Percentiles rank a stretch among this genome's conserved stretches.
These are phyloP conservation scores for Mustela lutreola DNA, from an alignment of 2,113 vertebrate species.

Conservation along the genomic window DNA sequence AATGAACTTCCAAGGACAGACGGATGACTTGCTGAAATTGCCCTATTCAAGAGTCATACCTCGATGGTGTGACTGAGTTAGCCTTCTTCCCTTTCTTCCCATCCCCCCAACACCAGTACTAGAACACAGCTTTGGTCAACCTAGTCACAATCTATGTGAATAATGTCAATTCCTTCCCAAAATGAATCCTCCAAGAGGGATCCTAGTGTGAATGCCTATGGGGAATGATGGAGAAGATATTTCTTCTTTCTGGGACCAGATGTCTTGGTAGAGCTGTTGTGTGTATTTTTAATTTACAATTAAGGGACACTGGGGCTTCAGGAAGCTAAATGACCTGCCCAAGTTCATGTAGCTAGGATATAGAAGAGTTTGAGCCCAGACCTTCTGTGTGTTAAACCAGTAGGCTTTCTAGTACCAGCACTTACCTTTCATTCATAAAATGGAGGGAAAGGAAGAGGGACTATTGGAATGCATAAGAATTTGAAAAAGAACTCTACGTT, in stretches of 20 bases:
- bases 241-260: background rate
- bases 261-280: background rate
- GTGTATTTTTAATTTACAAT: background rate
- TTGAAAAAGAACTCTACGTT: background rate
- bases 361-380: background rate
- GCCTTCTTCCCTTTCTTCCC: background rate
- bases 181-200: background rate
- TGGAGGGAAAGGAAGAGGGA: no score
- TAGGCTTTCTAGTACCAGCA: background rate
- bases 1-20: conserved; percentile 60
- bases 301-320: background rate
- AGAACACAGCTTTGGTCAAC: background rate
- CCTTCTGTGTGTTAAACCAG: background rate
- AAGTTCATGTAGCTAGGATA: background rate
- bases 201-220: background rate
- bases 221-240: background rate
- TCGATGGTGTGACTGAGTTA: background rate
- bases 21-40: conserved; percentile 45
- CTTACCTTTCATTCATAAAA: background rate
- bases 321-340: background rate
- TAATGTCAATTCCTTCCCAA: background rate
- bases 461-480: background rate
- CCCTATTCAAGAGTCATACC: conserved; percentile 20
- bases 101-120: background rate
- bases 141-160: background rate